Conservation (phyloP, 1,140 invertebrate species). For the Scaptomyza graminum region DNA sequence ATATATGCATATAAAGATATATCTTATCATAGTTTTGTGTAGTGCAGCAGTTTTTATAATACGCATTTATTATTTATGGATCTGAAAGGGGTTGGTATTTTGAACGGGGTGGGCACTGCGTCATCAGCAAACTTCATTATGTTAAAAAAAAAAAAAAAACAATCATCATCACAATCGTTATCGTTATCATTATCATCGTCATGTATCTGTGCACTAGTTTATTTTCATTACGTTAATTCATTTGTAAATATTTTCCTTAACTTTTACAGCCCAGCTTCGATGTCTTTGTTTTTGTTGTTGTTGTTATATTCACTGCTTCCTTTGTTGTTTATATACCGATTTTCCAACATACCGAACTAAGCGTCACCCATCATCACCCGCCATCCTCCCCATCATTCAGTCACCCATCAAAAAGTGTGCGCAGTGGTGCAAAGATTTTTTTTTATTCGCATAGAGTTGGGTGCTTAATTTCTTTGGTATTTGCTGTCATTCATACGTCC, state of each 20-base stretch:
- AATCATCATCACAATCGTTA: slow-evolving; percentile 1
- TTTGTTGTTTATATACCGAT: slow-evolving; percentile 70
- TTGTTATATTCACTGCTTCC: slow-evolving; percentile 14
- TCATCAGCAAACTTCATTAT: slow-evolving; percentile 38
- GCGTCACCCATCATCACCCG: neutral
- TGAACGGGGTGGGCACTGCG: slow-evolving; percentile 25
- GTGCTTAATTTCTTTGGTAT: slow-evolving; percentile 67
- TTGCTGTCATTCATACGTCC: slow-evolving; percentile 62
- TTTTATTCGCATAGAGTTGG: slow-evolving; percentile 34
- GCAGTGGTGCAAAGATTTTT: slow-evolving; percentile 29
- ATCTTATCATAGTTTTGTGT: slow-evolving; percentile 1
- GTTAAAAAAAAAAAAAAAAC: neutral
- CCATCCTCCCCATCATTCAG: neutral
- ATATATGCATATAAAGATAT: slow-evolving; percentile 4
- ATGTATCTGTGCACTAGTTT: slow-evolving; percentile 68
- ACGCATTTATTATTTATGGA: slow-evolving; percentile 53
- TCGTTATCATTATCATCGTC: slow-evolving; percentile 32
- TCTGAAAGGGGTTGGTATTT: slow-evolving; percentile 17
- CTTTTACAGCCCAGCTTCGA: slow-evolving; percentile 53
- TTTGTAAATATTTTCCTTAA: slow-evolving; percentile 78
- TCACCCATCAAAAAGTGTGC: neutral
- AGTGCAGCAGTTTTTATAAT: slow-evolving; percentile 47
- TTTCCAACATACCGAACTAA: slow-evolving; percentile 37
- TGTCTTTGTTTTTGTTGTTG: slow-evolving; percentile 8
- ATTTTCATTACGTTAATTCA: slow-evolving; percentile 79